Conservation (phyloP, 2,797 vertebrate species). For the Agapornis canus region DNA sequence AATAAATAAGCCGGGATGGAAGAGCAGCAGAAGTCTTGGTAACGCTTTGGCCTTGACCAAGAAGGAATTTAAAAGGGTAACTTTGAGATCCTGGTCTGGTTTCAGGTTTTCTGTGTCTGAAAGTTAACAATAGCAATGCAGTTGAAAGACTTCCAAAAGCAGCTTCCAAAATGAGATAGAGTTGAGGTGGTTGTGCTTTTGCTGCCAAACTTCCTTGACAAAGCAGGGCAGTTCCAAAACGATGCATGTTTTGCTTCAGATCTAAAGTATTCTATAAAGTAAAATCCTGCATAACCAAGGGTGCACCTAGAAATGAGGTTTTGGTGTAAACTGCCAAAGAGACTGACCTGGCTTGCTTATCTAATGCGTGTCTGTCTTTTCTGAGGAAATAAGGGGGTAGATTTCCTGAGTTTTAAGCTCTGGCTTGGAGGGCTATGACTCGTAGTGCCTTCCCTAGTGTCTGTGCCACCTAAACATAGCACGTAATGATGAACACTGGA, state of each 20-base stretch:
- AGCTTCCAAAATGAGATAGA: neutral
- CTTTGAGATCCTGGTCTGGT: constrained; percentile 70
- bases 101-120: constrained; percentile 68
- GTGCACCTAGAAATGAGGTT: neutral
- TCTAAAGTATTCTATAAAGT: neutral
- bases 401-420: neutral
- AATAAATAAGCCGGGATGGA: constrained; percentile 73
- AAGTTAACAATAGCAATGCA: constrained; percentile 35
- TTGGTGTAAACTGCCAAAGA: neutral
- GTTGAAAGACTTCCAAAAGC: constrained; percentile 29
- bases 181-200: constrained; percentile 17
- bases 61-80: constrained; percentile 71
- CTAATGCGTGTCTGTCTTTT: neutral
- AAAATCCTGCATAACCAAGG: neutral
- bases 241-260: neutral
- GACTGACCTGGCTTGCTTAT: neutral
- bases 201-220: neutral
- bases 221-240: constrained; percentile 17
- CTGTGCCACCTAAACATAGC: neutral
- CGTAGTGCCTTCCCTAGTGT: neutral
- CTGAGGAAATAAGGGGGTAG: neutral
- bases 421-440: neutral
- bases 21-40: constrained; percentile 67
- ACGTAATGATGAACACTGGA: neutral
- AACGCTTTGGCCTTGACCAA: constrained; percentile 71